Conservation (phyloP, 1,140 invertebrate genomes). For the Delia radicum region DNA sequence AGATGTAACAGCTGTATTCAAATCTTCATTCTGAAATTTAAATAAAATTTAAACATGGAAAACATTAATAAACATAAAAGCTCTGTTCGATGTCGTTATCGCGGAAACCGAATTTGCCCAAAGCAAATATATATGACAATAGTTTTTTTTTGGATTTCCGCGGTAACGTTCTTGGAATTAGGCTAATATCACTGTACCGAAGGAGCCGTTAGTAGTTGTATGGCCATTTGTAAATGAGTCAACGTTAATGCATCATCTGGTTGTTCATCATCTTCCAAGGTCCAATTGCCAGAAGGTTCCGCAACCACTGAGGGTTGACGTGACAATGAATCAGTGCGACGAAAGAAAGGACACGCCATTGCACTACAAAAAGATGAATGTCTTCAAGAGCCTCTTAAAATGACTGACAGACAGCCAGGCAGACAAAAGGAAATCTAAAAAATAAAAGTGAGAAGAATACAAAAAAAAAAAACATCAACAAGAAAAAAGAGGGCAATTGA, state of each 20-base stretch:
- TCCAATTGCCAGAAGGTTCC: conserved; percentile 43
- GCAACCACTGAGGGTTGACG: conserved; percentile 52
- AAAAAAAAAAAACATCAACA: background rate
- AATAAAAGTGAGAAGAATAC: background rate
- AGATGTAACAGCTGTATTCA: conserved; percentile 50
- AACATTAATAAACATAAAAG: background rate
- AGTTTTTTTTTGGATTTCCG: too few relatives aligned
- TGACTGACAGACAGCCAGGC: background rate
- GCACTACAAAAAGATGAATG: conserved; percentile 21
- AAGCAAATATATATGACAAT: too few relatives aligned
- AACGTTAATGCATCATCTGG: conserved; percentile 54
- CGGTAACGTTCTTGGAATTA: background rate
- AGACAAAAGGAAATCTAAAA: background rate
- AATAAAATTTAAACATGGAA: background rate
- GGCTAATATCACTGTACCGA: conserved; percentile 49
- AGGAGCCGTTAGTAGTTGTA: conserved; percentile 62
- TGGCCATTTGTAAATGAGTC: conserved; percentile 62
- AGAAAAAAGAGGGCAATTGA: background rate
- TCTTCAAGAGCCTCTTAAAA: conserved; percentile 8
- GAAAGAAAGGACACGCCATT: conserved; percentile 55
- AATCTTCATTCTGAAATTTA: conserved; percentile 46
- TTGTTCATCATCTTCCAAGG: conserved; percentile 49
- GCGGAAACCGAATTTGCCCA: too few relatives aligned
- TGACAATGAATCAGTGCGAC: conserved; percentile 45
- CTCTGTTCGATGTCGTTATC: too few relatives aligned